phyloP scores from a whole-genome alignment of 2,888 invertebrate species.

The Diarsia brunnea region DNA sequence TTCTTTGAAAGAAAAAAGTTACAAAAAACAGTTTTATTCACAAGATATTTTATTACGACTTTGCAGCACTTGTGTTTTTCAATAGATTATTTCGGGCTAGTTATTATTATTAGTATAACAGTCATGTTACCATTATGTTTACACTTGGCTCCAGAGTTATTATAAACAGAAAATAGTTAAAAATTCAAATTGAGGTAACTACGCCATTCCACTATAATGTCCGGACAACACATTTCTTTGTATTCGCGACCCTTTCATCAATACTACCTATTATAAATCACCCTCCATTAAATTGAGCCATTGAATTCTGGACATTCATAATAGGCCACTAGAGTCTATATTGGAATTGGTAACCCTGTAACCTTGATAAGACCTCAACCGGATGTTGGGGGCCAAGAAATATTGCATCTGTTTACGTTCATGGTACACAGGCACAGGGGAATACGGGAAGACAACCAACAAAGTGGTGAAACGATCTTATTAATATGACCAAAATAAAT shows the following conservation, averaged over 20 bases:
- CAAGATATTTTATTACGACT: neutral
- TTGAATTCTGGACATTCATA: neutral
- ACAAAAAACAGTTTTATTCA: neutral
- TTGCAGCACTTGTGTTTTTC: too few relatives aligned
- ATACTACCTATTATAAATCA: neutral
- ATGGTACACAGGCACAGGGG: neutral
- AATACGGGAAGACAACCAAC: neutral
- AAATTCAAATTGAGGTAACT: neutral
- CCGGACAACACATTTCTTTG: neutral
- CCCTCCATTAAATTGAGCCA: neutral
- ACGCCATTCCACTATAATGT: neutral
- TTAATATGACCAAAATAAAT: neutral
- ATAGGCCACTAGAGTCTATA: neutral
- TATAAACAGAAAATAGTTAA: neutral
- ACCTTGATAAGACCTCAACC: neutral
- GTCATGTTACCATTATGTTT: neutral
- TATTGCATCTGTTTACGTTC: neutral
- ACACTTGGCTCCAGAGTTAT: neutral
- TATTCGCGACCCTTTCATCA: neutral
- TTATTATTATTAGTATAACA: neutral
- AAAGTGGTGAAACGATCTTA: neutral
- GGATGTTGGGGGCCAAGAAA: neutral
- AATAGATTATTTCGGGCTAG: neutral
- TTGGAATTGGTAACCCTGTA: neutral
- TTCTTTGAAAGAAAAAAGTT: too few relatives aligned